A percentile compares a stretch with the other conserved stretches of the same genome.
Evolutionary conservation across 1,140 invertebrate genomes (phyloP).

Genomic region (Lineus longissimus): DNA sequence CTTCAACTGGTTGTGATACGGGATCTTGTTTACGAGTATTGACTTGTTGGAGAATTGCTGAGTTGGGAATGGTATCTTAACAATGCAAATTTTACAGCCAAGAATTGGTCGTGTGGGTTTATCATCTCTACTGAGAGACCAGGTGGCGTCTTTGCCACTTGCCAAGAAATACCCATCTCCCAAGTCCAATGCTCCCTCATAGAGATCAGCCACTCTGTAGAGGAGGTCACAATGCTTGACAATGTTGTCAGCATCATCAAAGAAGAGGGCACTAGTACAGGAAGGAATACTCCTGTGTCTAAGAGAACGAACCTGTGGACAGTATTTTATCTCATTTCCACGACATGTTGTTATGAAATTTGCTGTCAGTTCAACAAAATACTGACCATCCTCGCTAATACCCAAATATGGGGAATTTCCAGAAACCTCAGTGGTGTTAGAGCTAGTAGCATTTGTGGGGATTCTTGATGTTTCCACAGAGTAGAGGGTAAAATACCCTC

Average conservation of each 20-base stretch:
- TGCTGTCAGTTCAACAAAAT: background rate
- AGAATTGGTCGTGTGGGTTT: background rate
- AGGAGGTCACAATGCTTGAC: background rate
- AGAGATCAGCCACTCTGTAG: background rate
- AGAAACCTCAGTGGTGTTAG: background rate
- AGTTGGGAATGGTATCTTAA: background rate
- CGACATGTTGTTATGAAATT: background rate
- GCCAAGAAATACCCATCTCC: background rate
- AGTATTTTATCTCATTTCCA: background rate
- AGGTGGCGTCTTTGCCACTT: background rate
- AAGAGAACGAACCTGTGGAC: background rate
- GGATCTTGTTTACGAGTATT: too few species aligned
- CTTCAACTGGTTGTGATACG: too few species aligned
- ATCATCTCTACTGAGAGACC: background rate
- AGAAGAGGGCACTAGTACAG: conserved; percentile 3
- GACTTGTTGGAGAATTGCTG: too few species aligned
- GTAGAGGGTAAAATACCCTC: background rate
- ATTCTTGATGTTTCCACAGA: background rate
- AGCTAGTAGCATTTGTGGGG: background rate
- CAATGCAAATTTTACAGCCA: background rate
- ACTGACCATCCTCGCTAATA: background rate
- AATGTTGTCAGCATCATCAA: conserved; percentile 1
- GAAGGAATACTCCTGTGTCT: background rate
- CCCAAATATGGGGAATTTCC: background rate
- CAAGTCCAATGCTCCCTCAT: background rate